Base-by-base conservation (phyloP, 2,888 invertebrate species). In the Tachystola acroxantha region DNA sequence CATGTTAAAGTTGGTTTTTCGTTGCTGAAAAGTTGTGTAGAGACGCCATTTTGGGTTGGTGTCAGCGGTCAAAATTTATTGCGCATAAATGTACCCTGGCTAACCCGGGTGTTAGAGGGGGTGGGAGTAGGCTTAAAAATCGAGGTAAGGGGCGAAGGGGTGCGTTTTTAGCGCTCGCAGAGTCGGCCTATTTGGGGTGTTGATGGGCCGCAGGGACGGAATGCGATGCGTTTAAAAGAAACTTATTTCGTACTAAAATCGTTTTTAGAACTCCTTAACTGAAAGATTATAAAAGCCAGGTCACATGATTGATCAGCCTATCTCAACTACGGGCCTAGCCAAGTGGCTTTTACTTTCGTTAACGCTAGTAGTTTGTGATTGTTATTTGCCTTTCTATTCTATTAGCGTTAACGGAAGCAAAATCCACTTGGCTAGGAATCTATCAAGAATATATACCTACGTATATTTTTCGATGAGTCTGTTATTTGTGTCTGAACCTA, bases 51-150 rank as follows among this genome's bases (percentile, higher is more conserved):
- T 76, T 66, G 69, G 52, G 59, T 61, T 64, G 66, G 64, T 57
- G 65, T 57, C 52, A 70, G 74, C 73, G 80, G 82, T 82, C 81
- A 82, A 85, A 86, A 86, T 86, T 86, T 86, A 86, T 86, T 84
- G 85, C 79, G 84, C 85, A 85, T 86, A 86, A 86, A 85, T 84
- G 86, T 84, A 85, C 76, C 84, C 81, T 64, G 78, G 82, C 85
- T 85, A 86, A 85, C 84, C 81, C 80, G 81, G 84, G 80, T 64
- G 81, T 82, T 82, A 80, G 77, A 69, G 80, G 79, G 73, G 74
- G 64, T 53, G 67, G 78, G 77, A 65, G 84, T 84, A 84, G 85
- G 85, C 84, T 85, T 85, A 85, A 85, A 86, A 86, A 85, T 82
- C 70, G 74, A 71, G 73, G 82, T 68, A 63, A 74, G 84, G 76